A percentile compares a stretch with the other conserved stretches of the same genome.
Evolutionary conservation across 2,797 vertebrate species (phyloP).

Genomic region (Kryptopterus vitreolus): DNA sequence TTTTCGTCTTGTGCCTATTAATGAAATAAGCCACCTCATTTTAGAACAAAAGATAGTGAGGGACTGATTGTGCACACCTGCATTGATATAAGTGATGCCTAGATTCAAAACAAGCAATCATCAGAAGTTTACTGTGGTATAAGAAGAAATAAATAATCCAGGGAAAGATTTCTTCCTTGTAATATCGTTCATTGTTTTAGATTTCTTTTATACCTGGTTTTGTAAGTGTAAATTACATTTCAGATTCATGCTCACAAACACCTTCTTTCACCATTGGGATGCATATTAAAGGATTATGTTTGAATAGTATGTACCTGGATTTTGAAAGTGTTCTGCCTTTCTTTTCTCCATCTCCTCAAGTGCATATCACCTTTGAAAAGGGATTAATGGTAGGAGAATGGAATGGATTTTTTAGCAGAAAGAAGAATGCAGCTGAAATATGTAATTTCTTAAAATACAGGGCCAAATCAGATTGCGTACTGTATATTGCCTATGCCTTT

Average conservation of each 20-base stretch:
- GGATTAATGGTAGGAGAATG: not conserved
- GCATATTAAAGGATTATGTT: not conserved
- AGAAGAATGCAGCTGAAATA: not conserved
- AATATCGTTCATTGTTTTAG: not conserved
- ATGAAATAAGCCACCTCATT: too few relatives aligned
- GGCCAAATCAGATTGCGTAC: not conserved
- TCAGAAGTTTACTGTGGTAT: too few relatives aligned
- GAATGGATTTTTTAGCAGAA: not conserved
- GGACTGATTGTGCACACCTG: not conserved
- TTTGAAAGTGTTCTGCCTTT: not conserved
- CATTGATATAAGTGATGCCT: not conserved
- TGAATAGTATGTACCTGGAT: not conserved
- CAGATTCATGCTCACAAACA: not conserved
- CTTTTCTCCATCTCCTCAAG: not conserved
- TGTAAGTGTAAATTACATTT: too few relatives aligned
- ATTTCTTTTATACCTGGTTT: too few relatives aligned
- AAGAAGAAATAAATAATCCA: not conserved
- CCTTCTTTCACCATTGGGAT: not conserved
- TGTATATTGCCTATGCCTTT: too few relatives aligned
- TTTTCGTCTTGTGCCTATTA: not conserved
- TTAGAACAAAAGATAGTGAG: too few relatives aligned
- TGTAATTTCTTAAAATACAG: not conserved
- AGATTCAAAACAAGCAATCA: too few relatives aligned
- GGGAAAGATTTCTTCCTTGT: not conserved
- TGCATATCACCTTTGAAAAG: not conserved